Base-by-base conservation (phyloP, 1,140 invertebrate species). In the Ceratina japonica region DNA sequence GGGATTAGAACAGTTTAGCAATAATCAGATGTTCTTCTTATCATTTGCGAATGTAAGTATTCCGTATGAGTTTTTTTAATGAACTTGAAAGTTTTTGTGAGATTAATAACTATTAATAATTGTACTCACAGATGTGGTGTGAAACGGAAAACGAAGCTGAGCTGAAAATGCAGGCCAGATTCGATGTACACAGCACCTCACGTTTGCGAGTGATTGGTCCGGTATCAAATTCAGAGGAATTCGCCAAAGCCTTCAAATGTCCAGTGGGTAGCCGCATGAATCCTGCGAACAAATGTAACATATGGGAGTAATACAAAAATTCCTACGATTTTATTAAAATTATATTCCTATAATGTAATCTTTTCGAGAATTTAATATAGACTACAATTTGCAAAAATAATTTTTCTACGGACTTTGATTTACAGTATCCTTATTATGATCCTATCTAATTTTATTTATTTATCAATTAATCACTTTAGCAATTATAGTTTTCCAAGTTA, bases 231-330 rank as follows among this genome's bases (percentile, higher is more conserved):
- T 75, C 63, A 2, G 22, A 82, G 13, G 62, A 75, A n/a, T 85
- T 85, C 13, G 83, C 79, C 18, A 56, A 75, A 59, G 71, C 65
- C 54, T 85, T 54, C 54, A 79, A 66, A 18, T 79, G 83, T 0
- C 79, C 83, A 3, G 31, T 69, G 3, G 75, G 75, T 15, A 85
- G 84, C 56, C 27, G 56, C 7, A 85, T 85, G 79, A 85, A 85
- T 69, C 79, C 83, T 16, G 16, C 85, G 20, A 79, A 20, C 2
- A 85, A 85, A 49, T 85, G 84, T 18, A 79, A 85, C 13, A 76
- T 85, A 44, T 85, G 84, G 75, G 5, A 68, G 3, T 85, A 27
- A 81, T 24, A 24, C 0, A 5, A 8, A 12, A 44, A 52, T 31
- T 51, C 56, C 5, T 16, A 18, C 3, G 10, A 31, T 2, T 58